Evolutionary conservation across 92 coral and sea anemone species (phyloP), one percentile per base, ranked within the genome.

Genomic region (Epizoanthus rinbou): DNA sequence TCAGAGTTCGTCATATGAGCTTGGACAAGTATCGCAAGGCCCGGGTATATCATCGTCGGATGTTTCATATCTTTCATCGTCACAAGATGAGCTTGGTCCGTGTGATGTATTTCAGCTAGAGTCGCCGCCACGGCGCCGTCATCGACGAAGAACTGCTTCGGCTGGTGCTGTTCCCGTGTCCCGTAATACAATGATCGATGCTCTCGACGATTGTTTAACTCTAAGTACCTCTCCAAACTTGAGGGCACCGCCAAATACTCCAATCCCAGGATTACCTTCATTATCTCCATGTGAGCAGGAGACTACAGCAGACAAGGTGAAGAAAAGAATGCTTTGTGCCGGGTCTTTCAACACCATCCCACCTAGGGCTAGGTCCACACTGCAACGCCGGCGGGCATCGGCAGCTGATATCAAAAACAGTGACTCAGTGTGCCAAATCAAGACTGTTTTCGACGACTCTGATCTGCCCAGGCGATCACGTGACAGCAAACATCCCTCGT

Each of bases 1-100:
- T 2, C 98, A 93, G 91, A 93, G 98, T 76, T 85, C 94, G 9
- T 83, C 91, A 16, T 91, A 90, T 60, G 93, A 91, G 59, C 69
- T 89, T n/a, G 85, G 83, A 63, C 85, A 85, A 10, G 73, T 67
- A 1, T 76, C 81, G 33, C 70, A 23, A 57, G 82, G 15, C 8
- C 39, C 58, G 50, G 54, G n/a, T 21, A 59, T 28, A 15, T 33
- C 81, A 13, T 58, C 84, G 3, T 64, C 69, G 65, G 91, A 86
- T 25, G 81, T 85, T 17, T 79, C 53, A 24, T 67, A 82, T 4
- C 82, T 89, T 11, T 84, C 92, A 13, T 86, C 91, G 15, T 85
- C 82, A 11, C 90, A 80, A 8, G 94, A 89, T 33, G 97, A 88
- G 7, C 62, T 76, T 18, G 78, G 80, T 76, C 78, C 84, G 18